Percentiles rank a stretch among this genome's conserved stretches.
Evolutionary conservation across 2,113 vertebrate genomes (phyloP).

Genomic region (Castor canadensis): DNA sequence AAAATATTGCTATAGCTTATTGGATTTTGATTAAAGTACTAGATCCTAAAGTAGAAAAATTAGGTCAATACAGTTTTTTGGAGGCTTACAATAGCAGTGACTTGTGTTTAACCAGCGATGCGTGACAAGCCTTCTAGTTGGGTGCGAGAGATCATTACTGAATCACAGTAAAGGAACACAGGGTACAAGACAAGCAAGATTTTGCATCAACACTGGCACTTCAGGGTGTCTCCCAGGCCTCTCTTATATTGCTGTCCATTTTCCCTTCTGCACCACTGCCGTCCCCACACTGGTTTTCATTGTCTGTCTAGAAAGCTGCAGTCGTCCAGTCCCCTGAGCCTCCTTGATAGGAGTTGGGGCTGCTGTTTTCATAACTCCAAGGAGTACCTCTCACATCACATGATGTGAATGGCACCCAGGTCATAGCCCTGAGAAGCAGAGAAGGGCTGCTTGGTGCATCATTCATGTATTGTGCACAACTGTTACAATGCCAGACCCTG

Average conservation of each 20-base stretch:
- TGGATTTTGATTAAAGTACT: background rate
- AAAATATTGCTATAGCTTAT: background rate
- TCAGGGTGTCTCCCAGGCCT: background rate
- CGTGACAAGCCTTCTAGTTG: background rate
- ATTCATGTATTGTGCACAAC: background rate
- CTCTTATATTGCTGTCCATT: background rate
- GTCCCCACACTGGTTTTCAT: background rate
- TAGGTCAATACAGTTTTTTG: background rate
- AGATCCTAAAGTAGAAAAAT: constrained; percentile 2
- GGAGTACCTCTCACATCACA: background rate
- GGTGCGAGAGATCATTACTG: background rate
- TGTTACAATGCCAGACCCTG: background rate
- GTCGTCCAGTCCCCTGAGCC: background rate
- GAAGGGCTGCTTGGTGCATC: background rate
- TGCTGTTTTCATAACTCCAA: background rate
- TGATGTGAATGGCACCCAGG: background rate
- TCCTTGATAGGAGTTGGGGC: background rate
- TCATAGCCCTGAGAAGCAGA: background rate
- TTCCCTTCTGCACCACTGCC: background rate
- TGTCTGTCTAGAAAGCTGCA: background rate
- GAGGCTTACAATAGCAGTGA: background rate
- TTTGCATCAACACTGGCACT: background rate
- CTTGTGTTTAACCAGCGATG: background rate
- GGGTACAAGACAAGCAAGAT: background rate
- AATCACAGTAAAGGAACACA: background rate